Base-by-base conservation (phyloP, 2,888 invertebrate genomes). In the Eucriotettix oculatus region DNA sequence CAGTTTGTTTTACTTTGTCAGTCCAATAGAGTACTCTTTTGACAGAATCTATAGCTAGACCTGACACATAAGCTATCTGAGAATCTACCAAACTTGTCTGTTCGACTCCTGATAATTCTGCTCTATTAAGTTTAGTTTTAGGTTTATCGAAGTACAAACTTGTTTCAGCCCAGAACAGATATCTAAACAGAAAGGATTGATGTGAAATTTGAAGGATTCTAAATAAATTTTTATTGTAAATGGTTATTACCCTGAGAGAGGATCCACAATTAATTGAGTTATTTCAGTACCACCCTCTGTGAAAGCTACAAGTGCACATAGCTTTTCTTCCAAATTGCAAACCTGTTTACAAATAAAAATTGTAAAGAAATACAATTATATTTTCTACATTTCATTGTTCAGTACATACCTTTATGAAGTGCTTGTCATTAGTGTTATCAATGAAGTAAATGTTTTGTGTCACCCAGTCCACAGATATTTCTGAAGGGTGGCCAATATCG, bases 381-480 rank as follows among this genome's bases (percentile, higher is more conserved):
- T 16, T 43, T 11, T n/a, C 14, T 11, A 1, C 11, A 10, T 43
- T 10, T n/a, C 11, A 43, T n/a, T 57, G 14, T 1, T 2, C 10
- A 17, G 10, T 1, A 16, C 29, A 40, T 59, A 59, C 61, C 59
- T 61, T 61, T 16, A 62, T 62, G 14, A 9, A 54, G 10, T 43
- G 53, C 12, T 16, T 29, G 40, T 44, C 16, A 48, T 54, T 42
- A 17, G 41, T 57, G 14, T 72, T 75, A 66, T 82, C 80, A 60
- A 80, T 78, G 65, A 82, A 83, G 70, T 88, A 90, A 0, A 87
- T 75, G 68, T 86, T 87, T 12, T 80, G 78, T 0, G 86, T 83
- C 40, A 83, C 72, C 89, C 89, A 90, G 67, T 90, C 90, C 1
- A 86, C 76, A 0, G 85, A 78, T 52, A 90, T 68, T 71, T 82